These are phyloP conservation scores for Oncorhynchus clarkii DNA, from an alignment of 2,113 vertebrate genomes.

Conservation along the genomic window DNA sequence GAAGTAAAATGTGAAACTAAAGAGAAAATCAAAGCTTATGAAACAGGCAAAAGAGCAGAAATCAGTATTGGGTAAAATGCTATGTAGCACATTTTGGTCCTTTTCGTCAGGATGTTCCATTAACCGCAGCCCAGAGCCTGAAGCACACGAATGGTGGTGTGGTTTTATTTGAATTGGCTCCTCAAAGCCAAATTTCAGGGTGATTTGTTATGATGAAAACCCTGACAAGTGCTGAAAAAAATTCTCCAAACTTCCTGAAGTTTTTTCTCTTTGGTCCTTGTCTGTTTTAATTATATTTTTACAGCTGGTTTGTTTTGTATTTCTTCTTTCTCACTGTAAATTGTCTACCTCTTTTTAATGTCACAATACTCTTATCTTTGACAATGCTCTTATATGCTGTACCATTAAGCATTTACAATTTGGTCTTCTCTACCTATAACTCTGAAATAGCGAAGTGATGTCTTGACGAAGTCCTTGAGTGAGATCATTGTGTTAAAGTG, in stretches of 20 bases:
- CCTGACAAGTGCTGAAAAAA: background rate
- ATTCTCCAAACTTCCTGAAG: background rate
- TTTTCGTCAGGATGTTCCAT: constrained; percentile 32
- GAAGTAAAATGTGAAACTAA: background rate
- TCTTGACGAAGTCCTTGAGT: background rate
- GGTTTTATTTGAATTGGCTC: constrained; percentile 19
- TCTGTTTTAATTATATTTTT: constrained; percentile 9
- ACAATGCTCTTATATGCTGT: background rate
- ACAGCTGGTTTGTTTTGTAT: constrained; percentile 16
- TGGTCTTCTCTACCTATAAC: background rate
- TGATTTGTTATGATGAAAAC: constrained; percentile 8
- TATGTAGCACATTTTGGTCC: constrained; percentile 24
- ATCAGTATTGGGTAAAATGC: constrained; percentile 17
- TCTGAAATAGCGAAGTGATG: background rate
- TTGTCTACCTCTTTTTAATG: background rate
- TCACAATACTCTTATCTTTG: background rate
- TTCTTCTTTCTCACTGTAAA: background rate
- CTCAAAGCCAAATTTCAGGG: constrained; percentile 8
- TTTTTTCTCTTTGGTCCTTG: too few relatives aligned
- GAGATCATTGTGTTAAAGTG: constrained; percentile 11
- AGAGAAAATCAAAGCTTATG: constrained; percentile 14
- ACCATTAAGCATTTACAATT: background rate
- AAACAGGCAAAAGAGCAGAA: constrained; percentile 34
- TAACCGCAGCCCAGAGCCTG: constrained; percentile 12
- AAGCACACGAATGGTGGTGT: background rate